phyloP scores from a whole-genome alignment of 2,797 vertebrate species.

The Choloepus didactylus region DNA sequence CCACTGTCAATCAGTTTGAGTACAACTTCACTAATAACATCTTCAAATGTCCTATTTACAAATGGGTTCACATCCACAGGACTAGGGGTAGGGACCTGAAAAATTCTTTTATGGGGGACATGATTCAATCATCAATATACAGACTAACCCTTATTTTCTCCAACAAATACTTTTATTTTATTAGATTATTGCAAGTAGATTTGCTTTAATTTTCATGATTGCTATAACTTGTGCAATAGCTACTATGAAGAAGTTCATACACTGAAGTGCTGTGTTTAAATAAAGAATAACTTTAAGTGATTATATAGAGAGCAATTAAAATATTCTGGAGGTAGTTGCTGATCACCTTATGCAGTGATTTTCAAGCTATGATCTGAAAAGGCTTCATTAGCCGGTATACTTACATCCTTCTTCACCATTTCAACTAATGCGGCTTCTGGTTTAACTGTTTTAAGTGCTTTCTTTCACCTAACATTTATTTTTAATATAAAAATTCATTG shows the following conservation, averaged over 20 bases:
- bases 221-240: background rate
- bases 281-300: background rate
- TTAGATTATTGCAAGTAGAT: background rate
- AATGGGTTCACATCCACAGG: too few relatives aligned
- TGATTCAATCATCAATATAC: too few relatives aligned
- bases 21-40: too few relatives aligned
- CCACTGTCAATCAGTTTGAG: too few relatives aligned
- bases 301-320: background rate
- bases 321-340: background rate
- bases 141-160: too few relatives aligned
- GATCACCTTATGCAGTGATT: background rate
- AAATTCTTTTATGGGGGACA: too few relatives aligned
- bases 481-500: conserved; percentile 17
- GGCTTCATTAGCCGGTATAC: background rate
- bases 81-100: too few relatives aligned
- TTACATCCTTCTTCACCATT: background rate
- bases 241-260: background rate
- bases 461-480: background rate
- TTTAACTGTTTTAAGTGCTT: conserved; percentile 25
- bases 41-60: too few relatives aligned
- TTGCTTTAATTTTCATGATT: background rate
- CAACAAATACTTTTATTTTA: background rate
- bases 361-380: background rate
- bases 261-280: background rate
- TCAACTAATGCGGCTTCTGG: background rate